A percentile compares a stretch with the other conserved stretches of the same genome.
Evolutionary conservation across 2,888 invertebrate genomes (phyloP).

Genomic region (Crematogaster levior): DNA sequence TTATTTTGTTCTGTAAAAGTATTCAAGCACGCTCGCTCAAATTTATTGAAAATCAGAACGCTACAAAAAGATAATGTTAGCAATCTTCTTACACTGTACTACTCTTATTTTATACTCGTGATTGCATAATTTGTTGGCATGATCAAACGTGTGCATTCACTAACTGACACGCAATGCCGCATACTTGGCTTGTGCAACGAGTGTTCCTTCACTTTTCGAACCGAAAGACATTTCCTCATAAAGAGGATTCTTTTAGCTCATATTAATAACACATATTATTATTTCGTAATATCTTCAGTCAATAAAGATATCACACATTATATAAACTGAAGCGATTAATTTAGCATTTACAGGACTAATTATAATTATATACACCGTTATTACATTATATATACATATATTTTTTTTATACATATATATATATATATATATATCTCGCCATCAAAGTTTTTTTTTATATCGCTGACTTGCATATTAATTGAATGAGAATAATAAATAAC

Average conservation of each 20-base stretch:
- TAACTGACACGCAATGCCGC: constrained; percentile 16
- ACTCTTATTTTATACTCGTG: constrained; percentile 51
- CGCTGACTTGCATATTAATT: constrained; percentile 15
- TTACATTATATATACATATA: neutral
- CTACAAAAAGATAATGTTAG: constrained; percentile 9
- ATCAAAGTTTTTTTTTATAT: neutral
- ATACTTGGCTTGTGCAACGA: constrained; percentile 61
- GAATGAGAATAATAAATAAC: neutral
- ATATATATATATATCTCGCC: neutral
- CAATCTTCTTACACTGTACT: constrained; percentile 10
- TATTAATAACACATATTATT: neutral
- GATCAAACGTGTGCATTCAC: constrained; percentile 68
- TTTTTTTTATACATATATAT: too few species aligned
- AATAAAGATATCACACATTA: neutral
- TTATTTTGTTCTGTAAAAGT: neutral
- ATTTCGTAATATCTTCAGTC: neutral
- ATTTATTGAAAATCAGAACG: constrained; percentile 18
- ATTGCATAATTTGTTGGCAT: constrained; percentile 64
- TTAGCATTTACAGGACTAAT: neutral
- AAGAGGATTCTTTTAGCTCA: neutral
- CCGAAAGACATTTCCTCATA: constrained; percentile 16
- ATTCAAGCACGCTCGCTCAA: neutral
- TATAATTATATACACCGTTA: neutral
- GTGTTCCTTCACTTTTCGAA: constrained; percentile 64
- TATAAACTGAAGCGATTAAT: neutral